Base-by-base conservation (phyloP, 1,140 invertebrate species). In the Caerostris extrusa region DNA sequence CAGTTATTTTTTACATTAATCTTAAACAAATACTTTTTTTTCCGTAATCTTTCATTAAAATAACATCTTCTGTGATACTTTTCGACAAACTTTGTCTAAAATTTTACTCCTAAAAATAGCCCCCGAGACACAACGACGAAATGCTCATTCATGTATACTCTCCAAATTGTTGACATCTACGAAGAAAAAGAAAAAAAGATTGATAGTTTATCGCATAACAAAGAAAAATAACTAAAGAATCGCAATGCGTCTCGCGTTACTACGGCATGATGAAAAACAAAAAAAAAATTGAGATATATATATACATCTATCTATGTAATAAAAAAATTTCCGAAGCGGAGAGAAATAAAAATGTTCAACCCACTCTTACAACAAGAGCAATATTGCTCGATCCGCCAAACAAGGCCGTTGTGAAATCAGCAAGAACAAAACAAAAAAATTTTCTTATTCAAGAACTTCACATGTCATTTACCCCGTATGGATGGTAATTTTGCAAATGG, bases 291-390 rank as follows among this genome's bases (percentile, higher is more conserved):
- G 71, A 10, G 71, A 58, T 56, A 77, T 34, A 64, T 64, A 34
- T 34, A 34, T 34, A 34, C 34, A 34, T 34, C 2, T 34, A 34
- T 34, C 0, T 34, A 77, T 77, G 50, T 77, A 77, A 77, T 77
- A 77, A 77, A 77, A 77, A 77, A 34, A 34, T 12, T 3, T 8
- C 53, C 71, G 2, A 0, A 14, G 61, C 7, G 71, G 34, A 77
- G 34, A 53, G 71, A 85, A 77, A 85, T 85, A 85, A 85, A 85
- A 85, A 56, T 85, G 82, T 85, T 85, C 82, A 34, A 85, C 82
- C 82, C 55, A 85, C 82, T 85, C 57, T 55, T n/a, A 85, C 71
- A 77, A 77, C 82, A 85, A 85, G 55, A 85, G 82, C 82, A n/a
- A 85, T 85, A 85, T 85, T 85, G 82, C 82, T 12, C 82, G 57